Conservation (phyloP, 2,888 invertebrate species). For the Nudaria mundana region DNA sequence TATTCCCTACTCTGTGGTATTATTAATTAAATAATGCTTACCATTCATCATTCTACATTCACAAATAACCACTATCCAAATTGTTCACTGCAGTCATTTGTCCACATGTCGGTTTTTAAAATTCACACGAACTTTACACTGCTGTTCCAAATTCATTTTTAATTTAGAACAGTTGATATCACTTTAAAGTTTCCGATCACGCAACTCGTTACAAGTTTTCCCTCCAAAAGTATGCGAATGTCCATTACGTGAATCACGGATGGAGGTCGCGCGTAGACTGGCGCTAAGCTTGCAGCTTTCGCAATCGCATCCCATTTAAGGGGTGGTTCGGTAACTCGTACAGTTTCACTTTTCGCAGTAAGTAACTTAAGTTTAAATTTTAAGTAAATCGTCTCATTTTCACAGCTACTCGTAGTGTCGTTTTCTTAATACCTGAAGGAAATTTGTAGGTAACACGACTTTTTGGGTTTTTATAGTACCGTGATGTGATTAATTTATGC, state of each 20-base stretch:
- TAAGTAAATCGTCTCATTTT: too few species aligned
- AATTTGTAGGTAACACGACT: too few species aligned
- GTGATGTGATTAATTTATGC: too few species aligned
- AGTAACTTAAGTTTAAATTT: constrained; percentile 42
- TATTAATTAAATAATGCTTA: too few species aligned
- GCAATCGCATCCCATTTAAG: constrained; percentile 14
- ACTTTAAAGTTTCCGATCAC: constrained; percentile 24
- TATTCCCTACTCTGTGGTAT: too few species aligned
- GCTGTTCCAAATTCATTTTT: constrained; percentile 35
- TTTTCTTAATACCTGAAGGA: too few species aligned
- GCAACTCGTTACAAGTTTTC: constrained; percentile 57
- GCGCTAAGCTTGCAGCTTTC: constrained; percentile 6
- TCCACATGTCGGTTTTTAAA: constrained; percentile 30
- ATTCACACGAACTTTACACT: constrained; percentile 39
- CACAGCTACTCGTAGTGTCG: too few species aligned
- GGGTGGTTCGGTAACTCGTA: constrained; percentile 26
- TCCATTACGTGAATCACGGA: constrained; percentile 38
- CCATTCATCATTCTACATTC: constrained; percentile 56
- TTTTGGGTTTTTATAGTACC: too few species aligned
- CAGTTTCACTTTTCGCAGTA: constrained; percentile 32
- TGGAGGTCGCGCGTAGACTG: constrained; percentile 49
- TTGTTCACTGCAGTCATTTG: constrained; percentile 26
- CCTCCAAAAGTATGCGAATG: constrained; percentile 43
- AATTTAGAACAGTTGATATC: too few species aligned
- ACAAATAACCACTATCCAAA: constrained; percentile 34